Conservation (phyloP, 2,888 invertebrate genomes). For the Parascotia fuliginaria region DNA sequence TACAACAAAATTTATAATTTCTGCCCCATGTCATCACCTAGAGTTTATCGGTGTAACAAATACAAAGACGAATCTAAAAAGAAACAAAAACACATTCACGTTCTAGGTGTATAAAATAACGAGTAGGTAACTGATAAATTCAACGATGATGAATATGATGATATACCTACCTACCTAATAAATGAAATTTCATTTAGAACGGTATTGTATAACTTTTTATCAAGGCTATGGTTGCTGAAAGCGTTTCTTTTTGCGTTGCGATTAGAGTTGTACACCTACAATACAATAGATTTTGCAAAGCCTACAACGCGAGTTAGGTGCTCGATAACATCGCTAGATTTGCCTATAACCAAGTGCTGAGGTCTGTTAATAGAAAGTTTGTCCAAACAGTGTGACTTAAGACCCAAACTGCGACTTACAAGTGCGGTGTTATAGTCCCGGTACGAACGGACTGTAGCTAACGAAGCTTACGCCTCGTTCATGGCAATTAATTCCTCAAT, state of each 20-base stretch:
- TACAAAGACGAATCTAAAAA: too few species aligned
- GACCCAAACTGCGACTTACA: conserved; percentile 71
- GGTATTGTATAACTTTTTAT: not conserved
- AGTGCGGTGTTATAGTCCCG: conserved; percentile 64
- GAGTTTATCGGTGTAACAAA: too few species aligned
- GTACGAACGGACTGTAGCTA: conserved; percentile 52
- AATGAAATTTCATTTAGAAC: not conserved
- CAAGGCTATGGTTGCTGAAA: not conserved
- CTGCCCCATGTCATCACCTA: too few species aligned
- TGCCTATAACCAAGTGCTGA: conserved; percentile 50
- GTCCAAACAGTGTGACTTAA: conserved; percentile 61
- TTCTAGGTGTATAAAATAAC: too few species aligned
- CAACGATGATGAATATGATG: not conserved
- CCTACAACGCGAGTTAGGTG: conserved; percentile 58
- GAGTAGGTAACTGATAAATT: not conserved
- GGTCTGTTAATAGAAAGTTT: conserved; percentile 66
- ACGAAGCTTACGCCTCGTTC: conserved; percentile 74
- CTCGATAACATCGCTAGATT: conserved; percentile 44
- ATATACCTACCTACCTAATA: too few species aligned
- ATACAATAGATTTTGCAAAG: conserved; percentile 48
- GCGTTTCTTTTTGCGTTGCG: not conserved
- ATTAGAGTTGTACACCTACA: conserved; percentile 42
- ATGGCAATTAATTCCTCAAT: conserved; percentile 79
- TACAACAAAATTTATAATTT: too few species aligned
- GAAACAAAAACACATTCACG: too few species aligned